These are phyloP conservation scores for Eupelmus urozonus DNA, from an alignment of 2,888 invertebrate genomes.

Conservation along the genomic window DNA sequence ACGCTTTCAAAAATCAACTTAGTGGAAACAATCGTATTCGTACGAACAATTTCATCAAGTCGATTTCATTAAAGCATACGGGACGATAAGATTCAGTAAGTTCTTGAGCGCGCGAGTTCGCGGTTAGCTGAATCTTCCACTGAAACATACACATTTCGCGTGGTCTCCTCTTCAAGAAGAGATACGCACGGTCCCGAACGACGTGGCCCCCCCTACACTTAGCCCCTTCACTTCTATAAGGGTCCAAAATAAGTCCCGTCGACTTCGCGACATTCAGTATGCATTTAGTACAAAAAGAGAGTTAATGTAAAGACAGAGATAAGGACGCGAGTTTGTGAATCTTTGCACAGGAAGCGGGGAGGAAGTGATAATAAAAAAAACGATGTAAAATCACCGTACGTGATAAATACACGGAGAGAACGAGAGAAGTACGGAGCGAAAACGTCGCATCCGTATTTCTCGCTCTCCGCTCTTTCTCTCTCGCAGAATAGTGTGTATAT, in stretches of 20 bases:
- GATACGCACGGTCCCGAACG: conserved; percentile 1
- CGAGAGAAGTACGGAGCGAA: conserved; percentile 24
- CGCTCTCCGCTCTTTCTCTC: conserved; percentile 49
- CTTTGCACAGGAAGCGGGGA: conserved; percentile 54
- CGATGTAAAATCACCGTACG: conserved; percentile 28
- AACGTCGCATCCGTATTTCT: conserved; percentile 58
- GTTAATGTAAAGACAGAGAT: conserved; percentile 51
- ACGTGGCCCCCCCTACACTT: conserved; percentile 6
- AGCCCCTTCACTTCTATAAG: background rate
- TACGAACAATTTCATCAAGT: conserved; percentile 6
- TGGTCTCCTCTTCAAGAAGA: conserved; percentile 14
- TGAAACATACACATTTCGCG: conserved; percentile 25
- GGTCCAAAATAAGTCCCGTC: conserved; percentile 11
- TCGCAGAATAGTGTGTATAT: conserved; percentile 57
- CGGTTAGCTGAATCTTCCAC: conserved; percentile 25
- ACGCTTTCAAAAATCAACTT: background rate
- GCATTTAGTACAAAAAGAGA: conserved; percentile 69
- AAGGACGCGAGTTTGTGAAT: conserved; percentile 60
- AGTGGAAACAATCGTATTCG: background rate
- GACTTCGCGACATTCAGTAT: conserved; percentile 63
- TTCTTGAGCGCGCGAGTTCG: background rate
- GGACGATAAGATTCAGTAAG: background rate
- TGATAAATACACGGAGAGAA: conserved; percentile 15
- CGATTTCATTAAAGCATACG: background rate
- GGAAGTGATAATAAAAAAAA: conserved; percentile 42